A percentile compares a stretch with the other conserved stretches of the same genome.
Conservation (phyloP, 2,113 vertebrate species). For the Cricetomys ansorgei region DNA sequence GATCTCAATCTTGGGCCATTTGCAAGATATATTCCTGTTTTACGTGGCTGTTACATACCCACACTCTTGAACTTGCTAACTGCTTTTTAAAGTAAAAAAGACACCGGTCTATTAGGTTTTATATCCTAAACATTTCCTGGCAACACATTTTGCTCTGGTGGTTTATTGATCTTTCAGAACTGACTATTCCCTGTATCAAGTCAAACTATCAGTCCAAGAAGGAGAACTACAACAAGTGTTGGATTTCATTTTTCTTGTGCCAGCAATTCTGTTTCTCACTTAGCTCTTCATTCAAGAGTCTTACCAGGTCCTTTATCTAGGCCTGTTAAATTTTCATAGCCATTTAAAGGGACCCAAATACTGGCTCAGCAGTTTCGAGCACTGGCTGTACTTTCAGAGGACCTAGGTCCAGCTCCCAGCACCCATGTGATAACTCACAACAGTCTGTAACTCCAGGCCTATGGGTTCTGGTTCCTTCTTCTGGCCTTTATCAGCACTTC, state of each 20-base stretch:
- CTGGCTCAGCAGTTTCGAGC: neutral
- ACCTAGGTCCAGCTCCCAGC: neutral
- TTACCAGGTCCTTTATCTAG: neutral
- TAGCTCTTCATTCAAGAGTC: neutral
- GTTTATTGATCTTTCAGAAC: neutral
- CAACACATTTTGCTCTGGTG: neutral
- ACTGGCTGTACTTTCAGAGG: neutral
- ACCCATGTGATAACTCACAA: too few relatives aligned
- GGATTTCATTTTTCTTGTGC: neutral
- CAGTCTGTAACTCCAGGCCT: neutral
- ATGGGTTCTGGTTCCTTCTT: neutral
- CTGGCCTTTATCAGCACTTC: neutral
- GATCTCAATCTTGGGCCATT: neutral
- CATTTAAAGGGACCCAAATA: neutral
- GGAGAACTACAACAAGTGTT: conserved; percentile 34
- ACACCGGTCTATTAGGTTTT: conserved; percentile 10
- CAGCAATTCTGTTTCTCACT: conserved; percentile 5
- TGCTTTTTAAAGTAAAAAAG: neutral
- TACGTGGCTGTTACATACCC: neutral
- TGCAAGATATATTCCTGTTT: neutral
- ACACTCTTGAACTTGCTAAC: too few relatives aligned
- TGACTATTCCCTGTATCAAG: neutral
- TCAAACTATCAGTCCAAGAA: neutral
- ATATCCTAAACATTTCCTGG: neutral
- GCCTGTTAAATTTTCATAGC: neutral